Conservation (phyloP, 2,113 vertebrate species). For the Lichenostomus cassidix region DNA sequence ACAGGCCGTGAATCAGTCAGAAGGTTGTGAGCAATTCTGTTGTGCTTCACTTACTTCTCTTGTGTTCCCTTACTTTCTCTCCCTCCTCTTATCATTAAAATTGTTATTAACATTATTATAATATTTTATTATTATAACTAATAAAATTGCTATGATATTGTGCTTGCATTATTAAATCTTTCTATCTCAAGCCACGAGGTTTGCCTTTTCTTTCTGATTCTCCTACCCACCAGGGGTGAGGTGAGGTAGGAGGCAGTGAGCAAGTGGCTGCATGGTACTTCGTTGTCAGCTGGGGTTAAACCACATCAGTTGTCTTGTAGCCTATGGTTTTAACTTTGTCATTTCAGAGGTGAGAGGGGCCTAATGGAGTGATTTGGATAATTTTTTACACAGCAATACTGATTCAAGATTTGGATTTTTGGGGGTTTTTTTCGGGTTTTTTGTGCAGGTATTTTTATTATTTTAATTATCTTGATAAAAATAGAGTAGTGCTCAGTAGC, state of each 20-base stretch:
- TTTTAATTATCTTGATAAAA: background rate
- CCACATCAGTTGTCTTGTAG: background rate
- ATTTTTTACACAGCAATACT: background rate
- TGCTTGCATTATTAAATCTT: background rate
- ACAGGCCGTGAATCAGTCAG: background rate
- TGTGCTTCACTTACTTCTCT: background rate
- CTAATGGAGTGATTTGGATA: background rate
- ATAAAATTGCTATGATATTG: background rate
- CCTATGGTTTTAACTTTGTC: background rate
- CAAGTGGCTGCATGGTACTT: no score
- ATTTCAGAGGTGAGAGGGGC: background rate
- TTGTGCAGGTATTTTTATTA: background rate
- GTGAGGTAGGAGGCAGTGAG: no score
- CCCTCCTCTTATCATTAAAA: background rate
- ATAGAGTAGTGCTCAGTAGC: background rate
- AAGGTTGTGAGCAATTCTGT: rapidly evolving
- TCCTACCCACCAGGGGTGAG: rapidly evolving
- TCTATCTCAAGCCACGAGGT: background rate
- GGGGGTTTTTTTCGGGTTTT: background rate
- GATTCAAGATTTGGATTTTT: background rate
- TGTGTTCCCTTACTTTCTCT: background rate
- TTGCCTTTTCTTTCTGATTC: background rate
- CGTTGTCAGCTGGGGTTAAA: background rate
- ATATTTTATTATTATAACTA: background rate
- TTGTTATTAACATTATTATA: background rate